phyloP scores from a whole-genome alignment of 2,888 invertebrate genomes.

The Drosophila testacea region DNA sequence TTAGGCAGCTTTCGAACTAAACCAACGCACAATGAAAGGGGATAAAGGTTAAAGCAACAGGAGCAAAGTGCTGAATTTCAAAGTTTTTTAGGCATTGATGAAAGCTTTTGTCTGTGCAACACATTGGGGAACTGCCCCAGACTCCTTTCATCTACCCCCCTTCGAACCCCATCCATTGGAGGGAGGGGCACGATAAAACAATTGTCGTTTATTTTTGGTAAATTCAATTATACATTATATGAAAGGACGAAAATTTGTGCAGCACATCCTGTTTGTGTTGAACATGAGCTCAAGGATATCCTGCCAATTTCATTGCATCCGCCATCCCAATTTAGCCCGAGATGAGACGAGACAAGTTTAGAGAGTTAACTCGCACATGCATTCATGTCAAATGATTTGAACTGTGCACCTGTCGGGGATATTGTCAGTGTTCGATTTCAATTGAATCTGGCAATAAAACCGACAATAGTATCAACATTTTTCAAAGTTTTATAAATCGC shows the following conservation, averaged over 20 bases:
- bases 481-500: constrained; percentile 11
- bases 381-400: constrained; percentile 52
- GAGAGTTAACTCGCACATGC: constrained; percentile 2
- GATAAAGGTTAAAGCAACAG: constrained; percentile 68
- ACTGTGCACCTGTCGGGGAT: constrained; percentile 32
- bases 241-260: constrained; percentile 32
- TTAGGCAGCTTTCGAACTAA: constrained; percentile 66
- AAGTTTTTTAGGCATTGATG: constrained; percentile 59
- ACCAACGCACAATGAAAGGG: constrained; percentile 48
- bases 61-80: constrained; percentile 47
- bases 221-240: constrained; percentile 55
- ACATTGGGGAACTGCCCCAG: constrained; percentile 23
- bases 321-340: constrained; percentile 6
- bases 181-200: constrained; percentile 50
- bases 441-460: constrained; percentile 25
- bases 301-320: constrained; percentile 50
- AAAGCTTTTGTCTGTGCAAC: constrained; percentile 65
- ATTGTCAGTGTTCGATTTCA: constrained; percentile 25
- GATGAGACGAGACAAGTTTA: neutral
- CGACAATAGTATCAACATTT: constrained; percentile 14
- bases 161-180: neutral
- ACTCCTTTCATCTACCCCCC: neutral
- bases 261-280: constrained; percentile 42
- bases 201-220: constrained; percentile 55
- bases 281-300: constrained; percentile 53